phyloP scores from a whole-genome alignment of 2,888 invertebrate genomes.

The Lycophotia porphyrea region DNA sequence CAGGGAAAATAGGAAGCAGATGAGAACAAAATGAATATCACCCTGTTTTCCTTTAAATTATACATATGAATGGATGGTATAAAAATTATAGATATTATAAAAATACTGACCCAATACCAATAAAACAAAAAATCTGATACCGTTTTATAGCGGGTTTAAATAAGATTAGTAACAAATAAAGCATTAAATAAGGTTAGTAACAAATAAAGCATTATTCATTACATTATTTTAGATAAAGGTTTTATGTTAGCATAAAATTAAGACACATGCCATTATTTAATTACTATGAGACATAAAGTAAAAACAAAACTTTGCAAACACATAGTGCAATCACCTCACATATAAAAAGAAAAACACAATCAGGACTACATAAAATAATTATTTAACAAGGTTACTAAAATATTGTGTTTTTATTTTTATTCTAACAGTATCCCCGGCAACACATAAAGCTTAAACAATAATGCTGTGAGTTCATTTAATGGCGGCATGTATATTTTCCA shows the following conservation, averaged over 20 bases:
- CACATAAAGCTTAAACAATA: slow-evolving; percentile 42
- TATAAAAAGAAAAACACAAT: slow-evolving; percentile 69
- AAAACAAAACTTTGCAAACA: slow-evolving; percentile 67
- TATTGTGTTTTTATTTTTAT: slow-evolving; percentile 70
- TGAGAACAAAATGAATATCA: not conserved
- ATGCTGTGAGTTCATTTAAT: slow-evolving; percentile 4
- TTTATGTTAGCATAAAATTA: not conserved
- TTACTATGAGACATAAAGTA: not conserved
- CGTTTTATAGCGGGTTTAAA: not conserved
- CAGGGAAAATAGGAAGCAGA: slow-evolving; percentile 18
- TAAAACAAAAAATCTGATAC: not conserved
- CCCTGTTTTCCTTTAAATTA: not conserved
- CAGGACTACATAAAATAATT: not conserved
- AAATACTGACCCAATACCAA: not conserved
- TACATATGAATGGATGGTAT: not conserved
- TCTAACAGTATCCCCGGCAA: slow-evolving; percentile 75
- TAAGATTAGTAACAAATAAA: not conserved
- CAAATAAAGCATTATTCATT: not conserved
- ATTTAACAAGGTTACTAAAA: not conserved
- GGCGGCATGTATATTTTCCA: not conserved
- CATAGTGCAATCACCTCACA: slow-evolving; percentile 70
- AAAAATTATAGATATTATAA: not conserved
- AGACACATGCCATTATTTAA: not conserved
- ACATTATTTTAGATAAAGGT: not conserved
- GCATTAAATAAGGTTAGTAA: not conserved